Evolutionary conservation across 64 coral and sea anemone genomes (phyloP).

Genomic region (Acropora yongei): DNA sequence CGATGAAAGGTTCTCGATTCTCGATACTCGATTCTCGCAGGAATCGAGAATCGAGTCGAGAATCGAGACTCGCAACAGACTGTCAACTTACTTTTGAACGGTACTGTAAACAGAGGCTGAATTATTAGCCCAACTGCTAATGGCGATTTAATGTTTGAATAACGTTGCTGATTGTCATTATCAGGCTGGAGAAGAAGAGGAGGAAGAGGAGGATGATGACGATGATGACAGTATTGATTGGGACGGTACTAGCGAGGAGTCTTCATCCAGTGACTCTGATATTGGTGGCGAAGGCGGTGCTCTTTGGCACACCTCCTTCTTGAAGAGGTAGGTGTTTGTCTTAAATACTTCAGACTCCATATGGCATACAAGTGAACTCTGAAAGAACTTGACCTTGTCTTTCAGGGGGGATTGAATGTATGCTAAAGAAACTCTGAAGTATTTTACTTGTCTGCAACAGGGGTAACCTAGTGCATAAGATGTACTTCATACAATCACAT

Average conservation of each 20-base stretch:
- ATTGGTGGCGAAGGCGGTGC: slow-evolving; percentile 57
- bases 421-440: slow-evolving; percentile 54
- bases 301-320: slow-evolving; percentile 79
- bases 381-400: slow-evolving; percentile 17
- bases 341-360: too few relatives aligned
- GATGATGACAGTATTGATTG: slow-evolving; percentile 79
- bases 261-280: slow-evolving; percentile 68
- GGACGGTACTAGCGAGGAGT: slow-evolving; percentile 47
- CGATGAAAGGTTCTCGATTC: too few relatives aligned
- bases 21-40: too few relatives aligned
- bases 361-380: slow-evolving; percentile 70
- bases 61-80: too few relatives aligned
- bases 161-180: not conserved
- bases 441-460: not conserved
- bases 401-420: slow-evolving; percentile 68
- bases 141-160: not conserved
- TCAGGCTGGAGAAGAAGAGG: not conserved
- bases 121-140: too few relatives aligned
- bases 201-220: slow-evolving; percentile 76
- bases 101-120: too few relatives aligned
- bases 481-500: not conserved
- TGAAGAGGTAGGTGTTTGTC: slow-evolving; percentile 74
- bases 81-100: too few relatives aligned
- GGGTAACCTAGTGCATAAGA: slow-evolving; percentile 8
- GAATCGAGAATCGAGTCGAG: too few relatives aligned